Percentiles rank a stretch among this genome's conserved stretches.
Evolutionary conservation across 2,797 vertebrate genomes (phyloP).

Genomic region (Melanogrammus aeglefinus): DNA sequence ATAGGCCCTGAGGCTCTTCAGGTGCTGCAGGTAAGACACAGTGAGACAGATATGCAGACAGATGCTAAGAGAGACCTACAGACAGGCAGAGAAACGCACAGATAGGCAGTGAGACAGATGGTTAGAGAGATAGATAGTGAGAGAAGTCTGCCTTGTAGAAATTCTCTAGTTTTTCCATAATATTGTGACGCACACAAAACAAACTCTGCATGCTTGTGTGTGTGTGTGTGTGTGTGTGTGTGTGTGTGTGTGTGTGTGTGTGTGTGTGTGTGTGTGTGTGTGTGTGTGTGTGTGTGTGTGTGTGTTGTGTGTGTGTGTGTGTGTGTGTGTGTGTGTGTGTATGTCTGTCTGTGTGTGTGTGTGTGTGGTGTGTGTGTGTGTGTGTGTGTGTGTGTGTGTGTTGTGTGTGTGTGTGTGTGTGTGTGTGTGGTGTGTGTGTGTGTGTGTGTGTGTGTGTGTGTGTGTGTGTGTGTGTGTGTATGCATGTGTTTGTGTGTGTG

Average conservation of each 20-base stretch:
- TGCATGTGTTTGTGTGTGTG: constrained; percentile 23
- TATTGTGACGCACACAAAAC: not conserved
- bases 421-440: constrained; percentile 34
- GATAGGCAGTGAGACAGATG: not conserved
- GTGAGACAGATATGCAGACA: not conserved
- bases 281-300: constrained; percentile 37
- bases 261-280: constrained; percentile 26
- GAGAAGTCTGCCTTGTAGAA: too few species aligned
- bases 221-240: constrained; percentile 16
- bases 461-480: not conserved
- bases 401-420: not conserved
- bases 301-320: not conserved
- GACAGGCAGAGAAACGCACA: not conserved
- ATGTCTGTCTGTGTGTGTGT: constrained; percentile 29
- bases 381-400: constrained; percentile 16
- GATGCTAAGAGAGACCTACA: constrained; percentile 9
- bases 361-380: constrained; percentile 45
- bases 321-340: constrained; percentile 8
- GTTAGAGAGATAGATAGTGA: not conserved
- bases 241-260: not conserved
- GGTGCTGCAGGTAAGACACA: constrained; percentile 44
- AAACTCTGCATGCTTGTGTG: constrained; percentile 37
- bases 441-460: constrained; percentile 16
- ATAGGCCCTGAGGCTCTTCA: constrained; percentile 61
- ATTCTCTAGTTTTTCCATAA: not conserved